Conservation (phyloP, 2,888 invertebrate genomes). For the Sthenelais limicola region DNA sequence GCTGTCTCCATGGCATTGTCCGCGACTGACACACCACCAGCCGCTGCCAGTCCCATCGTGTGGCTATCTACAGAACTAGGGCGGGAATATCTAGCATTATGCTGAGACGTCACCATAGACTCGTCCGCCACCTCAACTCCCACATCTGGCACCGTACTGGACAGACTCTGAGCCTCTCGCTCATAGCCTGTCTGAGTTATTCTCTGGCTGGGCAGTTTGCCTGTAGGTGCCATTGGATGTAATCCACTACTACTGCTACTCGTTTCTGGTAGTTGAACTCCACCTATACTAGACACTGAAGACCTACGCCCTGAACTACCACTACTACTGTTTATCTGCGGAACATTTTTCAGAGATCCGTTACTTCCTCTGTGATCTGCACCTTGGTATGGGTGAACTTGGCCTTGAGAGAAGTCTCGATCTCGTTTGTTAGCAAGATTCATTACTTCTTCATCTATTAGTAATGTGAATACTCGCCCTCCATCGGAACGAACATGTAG, state of each 20-base stretch:
- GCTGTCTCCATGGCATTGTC: conserved; percentile 40
- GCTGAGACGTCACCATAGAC: background rate
- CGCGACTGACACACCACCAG: background rate
- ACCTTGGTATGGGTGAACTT: background rate
- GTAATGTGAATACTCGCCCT: conserved; percentile 53
- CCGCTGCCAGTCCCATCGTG: background rate
- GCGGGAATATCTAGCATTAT: background rate
- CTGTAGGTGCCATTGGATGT: background rate
- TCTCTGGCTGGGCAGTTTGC: background rate
- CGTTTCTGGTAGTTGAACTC: conserved; percentile 19
- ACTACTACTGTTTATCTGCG: no score
- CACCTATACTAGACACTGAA: conserved; percentile 5
- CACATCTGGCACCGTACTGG: conserved; percentile 25
- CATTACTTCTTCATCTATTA: conserved; percentile 50
- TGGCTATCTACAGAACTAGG: conserved; percentile 19
- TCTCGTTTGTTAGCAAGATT: conserved; percentile 15
- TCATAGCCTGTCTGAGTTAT: conserved; percentile 3
- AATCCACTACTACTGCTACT: conserved; percentile 25
- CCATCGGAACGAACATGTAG: conserved; percentile 54
- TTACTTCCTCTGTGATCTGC: background rate
- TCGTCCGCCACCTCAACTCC: background rate
- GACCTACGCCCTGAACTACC: conserved; percentile 3
- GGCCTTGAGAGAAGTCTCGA: conserved; percentile 29
- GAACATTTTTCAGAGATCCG: background rate
- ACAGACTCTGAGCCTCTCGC: conserved; percentile 34